These are phyloP conservation scores for Montipora capricornis DNA, from an alignment of 64 coral and sea anemone species.

Conservation along the genomic window DNA sequence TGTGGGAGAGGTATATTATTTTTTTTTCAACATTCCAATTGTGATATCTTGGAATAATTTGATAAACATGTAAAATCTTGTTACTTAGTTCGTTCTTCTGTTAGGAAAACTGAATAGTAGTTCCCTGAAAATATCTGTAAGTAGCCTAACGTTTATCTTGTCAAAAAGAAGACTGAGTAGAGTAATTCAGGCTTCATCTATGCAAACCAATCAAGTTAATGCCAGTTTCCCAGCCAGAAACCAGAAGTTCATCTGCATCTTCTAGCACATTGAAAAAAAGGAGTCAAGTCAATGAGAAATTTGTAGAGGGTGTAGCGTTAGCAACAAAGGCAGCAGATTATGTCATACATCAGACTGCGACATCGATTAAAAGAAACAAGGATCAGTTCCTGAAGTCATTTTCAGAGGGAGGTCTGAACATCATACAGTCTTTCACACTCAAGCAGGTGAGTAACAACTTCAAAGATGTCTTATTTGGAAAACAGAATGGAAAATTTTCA, in stretches of 20 bases:
- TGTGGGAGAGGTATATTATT: not conserved
- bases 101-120: not conserved
- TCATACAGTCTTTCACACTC: slow-evolving; percentile 44
- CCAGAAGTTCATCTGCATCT: slow-evolving; percentile 13
- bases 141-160: not conserved
- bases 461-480: not conserved
- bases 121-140: not conserved
- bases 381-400: slow-evolving; percentile 51
- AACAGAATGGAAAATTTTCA: not conserved
- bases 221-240: slow-evolving; percentile 20
- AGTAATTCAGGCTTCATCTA: slow-evolving; percentile 41
- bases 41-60: not conserved
- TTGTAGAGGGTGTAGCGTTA: slow-evolving; percentile 11
- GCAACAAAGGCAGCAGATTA: slow-evolving; percentile 2
- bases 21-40: not conserved
- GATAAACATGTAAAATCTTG: not conserved
- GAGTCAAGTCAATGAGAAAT: slow-evolving; percentile 50
- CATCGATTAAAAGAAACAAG: slow-evolving; percentile 34
- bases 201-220: slow-evolving; percentile 45
- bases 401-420: slow-evolving; percentile 50
- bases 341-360: slow-evolving; percentile 22
- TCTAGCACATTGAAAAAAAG: slow-evolving; percentile 21
- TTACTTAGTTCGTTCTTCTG: not conserved
- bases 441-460: slow-evolving; percentile 53
- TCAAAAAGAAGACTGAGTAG: not conserved